These are phyloP conservation scores for Ptyas mucosa DNA, from an alignment of 2,113 vertebrate species.

Conservation along the genomic window DNA sequence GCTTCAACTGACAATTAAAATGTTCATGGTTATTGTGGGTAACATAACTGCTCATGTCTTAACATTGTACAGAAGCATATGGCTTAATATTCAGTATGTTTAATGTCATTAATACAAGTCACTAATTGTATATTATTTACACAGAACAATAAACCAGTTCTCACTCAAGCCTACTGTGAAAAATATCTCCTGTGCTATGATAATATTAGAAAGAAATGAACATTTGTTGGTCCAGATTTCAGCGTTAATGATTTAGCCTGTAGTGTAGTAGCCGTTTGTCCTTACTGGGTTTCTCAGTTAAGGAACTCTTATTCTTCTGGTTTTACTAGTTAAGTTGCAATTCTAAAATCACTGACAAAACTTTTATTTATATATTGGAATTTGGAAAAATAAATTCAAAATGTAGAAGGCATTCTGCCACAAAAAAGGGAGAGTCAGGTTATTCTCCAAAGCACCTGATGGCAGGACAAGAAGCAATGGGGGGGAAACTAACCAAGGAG, in stretches of 20 bases:
- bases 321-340: no score
- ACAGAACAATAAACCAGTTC: neutral
- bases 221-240: neutral
- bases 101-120: conserved; percentile 3
- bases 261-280: neutral
- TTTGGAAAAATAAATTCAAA: no score
- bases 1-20: conserved; percentile 29
- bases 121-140: neutral
- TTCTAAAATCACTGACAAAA: no score
- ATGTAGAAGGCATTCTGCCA: no score
- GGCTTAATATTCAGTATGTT: neutral
- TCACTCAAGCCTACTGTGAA: no score
- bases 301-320: conserved; percentile 28
- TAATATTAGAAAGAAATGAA: neutral
- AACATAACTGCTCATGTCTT: neutral
- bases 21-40: neutral
- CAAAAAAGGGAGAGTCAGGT: no score
- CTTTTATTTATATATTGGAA: no score
- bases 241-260: neutral
- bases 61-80: conserved; percentile 13
- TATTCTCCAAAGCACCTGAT: no score
- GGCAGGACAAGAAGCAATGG: no score
- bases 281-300: conserved; percentile 12
- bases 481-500: no score
- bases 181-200: neutral